Conservation (phyloP, 2,113 vertebrate genomes). For the Zapornia atra region DNA sequence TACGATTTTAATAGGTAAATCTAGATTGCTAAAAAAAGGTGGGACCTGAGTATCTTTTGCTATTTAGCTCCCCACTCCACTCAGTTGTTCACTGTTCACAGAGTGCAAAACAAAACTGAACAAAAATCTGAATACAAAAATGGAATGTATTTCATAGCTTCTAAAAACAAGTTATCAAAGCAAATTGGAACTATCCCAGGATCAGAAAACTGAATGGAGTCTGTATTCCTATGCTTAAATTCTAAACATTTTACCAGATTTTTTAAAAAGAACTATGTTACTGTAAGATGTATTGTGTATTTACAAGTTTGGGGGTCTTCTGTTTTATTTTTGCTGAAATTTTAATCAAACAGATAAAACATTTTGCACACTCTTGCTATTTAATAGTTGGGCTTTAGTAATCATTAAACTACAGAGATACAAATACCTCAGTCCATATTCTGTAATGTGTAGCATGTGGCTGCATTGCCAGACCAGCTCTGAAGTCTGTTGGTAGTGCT, state of each 20-base stretch:
- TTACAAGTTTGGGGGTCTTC: background rate
- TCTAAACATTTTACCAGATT: background rate
- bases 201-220: conserved; percentile 26
- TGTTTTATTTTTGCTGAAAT: background rate
- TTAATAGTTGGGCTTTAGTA: conserved; percentile 18
- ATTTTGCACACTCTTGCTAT: conserved; percentile 34
- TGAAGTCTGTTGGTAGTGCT: background rate
- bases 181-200: background rate
- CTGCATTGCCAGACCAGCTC: background rate
- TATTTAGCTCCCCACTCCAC: conserved; percentile 52
- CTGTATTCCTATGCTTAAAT: conserved; percentile 1
- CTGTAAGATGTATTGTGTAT: background rate
- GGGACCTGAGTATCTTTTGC: conserved; percentile 38
- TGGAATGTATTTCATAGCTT: conserved; percentile 12
- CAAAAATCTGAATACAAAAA: conserved; percentile 5
- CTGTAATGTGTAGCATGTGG: background rate
- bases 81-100: conserved; percentile 66
- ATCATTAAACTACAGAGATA: conserved; percentile 14
- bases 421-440: conserved; percentile 23
- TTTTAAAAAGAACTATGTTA: background rate
- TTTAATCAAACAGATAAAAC: conserved; percentile 33
- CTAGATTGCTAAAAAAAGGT: conserved; percentile 50
- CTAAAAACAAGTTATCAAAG: conserved; percentile 8
- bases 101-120: conserved; percentile 50
- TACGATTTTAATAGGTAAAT: conserved; percentile 63